phyloP scores from a whole-genome alignment of 2,113 vertebrate species.

The Pao palembangensis region DNA sequence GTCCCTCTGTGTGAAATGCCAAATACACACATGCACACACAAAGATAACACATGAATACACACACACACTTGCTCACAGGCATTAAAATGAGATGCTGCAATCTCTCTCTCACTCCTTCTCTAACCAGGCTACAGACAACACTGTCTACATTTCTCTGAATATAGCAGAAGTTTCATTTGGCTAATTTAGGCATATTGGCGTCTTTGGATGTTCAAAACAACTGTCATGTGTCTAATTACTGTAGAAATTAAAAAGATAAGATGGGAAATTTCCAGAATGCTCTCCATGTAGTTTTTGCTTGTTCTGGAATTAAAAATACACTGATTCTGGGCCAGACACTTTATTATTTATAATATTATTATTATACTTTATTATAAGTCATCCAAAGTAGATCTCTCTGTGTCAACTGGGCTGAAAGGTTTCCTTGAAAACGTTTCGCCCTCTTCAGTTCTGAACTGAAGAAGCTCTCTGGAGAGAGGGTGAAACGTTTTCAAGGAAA shows the following conservation, averaged over 20 bases:
- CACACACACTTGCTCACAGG: constrained; percentile 18
- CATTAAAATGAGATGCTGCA: constrained; percentile 53
- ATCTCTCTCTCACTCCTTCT: constrained; percentile 50
- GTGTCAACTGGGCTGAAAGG: no score
- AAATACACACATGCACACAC: constrained; percentile 20
- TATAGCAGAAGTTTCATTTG: constrained; percentile 50
- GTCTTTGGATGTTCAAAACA: constrained; percentile 1
- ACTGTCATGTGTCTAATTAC: not conserved
- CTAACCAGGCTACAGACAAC: constrained; percentile 31
- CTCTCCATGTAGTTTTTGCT: no score
- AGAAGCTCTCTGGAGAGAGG: no score
- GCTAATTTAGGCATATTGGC: not conserved
- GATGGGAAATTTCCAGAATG: not conserved
- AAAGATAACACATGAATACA: constrained; percentile 15
- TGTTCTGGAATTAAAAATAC: no score
- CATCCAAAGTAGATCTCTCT: no score
- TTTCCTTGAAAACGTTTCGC: no score
- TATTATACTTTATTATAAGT: no score
- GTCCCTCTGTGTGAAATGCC: constrained; percentile 9
- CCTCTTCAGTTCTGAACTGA: no score
- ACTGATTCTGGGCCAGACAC: no score
- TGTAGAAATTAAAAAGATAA: not conserved
- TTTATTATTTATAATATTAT: no score
- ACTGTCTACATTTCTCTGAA: constrained; percentile 26
- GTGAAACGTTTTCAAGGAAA: no score